phyloP scores from a whole-genome alignment of 2,797 vertebrate genomes.

The Gallinago nigripennis region DNA sequence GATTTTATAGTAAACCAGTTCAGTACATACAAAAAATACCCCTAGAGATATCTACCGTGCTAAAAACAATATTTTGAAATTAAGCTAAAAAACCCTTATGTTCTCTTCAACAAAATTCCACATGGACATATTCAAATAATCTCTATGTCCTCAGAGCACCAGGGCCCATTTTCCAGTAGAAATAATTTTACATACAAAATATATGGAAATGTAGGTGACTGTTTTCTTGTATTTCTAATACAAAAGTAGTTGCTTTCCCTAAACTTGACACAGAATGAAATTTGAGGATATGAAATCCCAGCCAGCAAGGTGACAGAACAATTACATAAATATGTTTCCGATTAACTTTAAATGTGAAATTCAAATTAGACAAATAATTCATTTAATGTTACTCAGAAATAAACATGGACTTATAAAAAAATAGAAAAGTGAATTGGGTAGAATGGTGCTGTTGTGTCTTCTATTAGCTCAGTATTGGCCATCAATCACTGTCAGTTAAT shows the following conservation, averaged over 20 bases:
- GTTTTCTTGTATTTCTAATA: not conserved
- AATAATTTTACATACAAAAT: not conserved
- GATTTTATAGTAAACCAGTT: not conserved
- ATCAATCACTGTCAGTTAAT: slow-evolving; percentile 73
- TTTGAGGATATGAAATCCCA: not conserved
- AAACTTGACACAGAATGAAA: not conserved
- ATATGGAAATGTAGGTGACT: not conserved
- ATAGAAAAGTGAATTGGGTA: not conserved
- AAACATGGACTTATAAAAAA: not conserved
- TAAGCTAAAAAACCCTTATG: not conserved
- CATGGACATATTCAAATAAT: not conserved
- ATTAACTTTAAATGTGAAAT: not conserved
- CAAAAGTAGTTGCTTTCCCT: not conserved
- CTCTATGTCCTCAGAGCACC: not conserved
- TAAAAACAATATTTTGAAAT: slow-evolving; percentile 46
- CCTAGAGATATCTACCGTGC: not conserved
- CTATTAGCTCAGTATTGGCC: not conserved
- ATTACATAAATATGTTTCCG: not conserved
- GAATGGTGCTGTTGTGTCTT: slow-evolving; percentile 9
- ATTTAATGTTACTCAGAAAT: not conserved
- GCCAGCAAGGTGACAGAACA: not conserved
- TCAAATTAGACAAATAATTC: slow-evolving; percentile 3
- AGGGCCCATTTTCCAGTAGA: not conserved
- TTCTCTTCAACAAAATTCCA: slow-evolving; percentile 7
- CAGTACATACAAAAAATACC: not conserved